Evolutionary conservation across 2,113 vertebrate genomes (phyloP), one percentile per base, ranked within the genome.

Genomic region (Rissa tridactyla): DNA sequence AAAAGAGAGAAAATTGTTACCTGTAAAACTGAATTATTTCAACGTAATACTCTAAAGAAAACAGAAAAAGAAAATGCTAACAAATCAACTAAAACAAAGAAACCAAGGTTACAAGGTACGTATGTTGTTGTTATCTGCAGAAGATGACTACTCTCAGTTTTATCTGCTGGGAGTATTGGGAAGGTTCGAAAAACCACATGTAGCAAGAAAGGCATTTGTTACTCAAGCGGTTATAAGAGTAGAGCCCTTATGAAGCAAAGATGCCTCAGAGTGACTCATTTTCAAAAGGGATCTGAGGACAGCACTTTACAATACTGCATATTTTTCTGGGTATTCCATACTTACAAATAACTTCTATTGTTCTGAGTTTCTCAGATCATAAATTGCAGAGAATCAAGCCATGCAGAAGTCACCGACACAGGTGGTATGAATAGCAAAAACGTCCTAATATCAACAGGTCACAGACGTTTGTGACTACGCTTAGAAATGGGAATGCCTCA

Each of bases 321-420:
- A 49, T 83, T 92, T 92, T 78, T 54, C 57, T 62, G 18, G 34
- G 22, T 44, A 82, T 71, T 73, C 52, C 54, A 29, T 30, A 55
- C 25, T 44, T 78, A 64, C 15, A 91, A 81, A 51, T 20, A 68
- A 21, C 29, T 36, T 17, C 62, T n/a, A 26, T 51, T 38, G 38
- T 42, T 90, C 83, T 1, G 13, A 84, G 64, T 30, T 64, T 65
- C 77, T 89, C 65, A 26, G 38, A 78, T 20, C 51, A 30, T 18
- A 47, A 64, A 72, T 12, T 51, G 40, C 73, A 78, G 44, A 69
- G 29, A 66, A 54, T 47, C 40, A 85, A 84, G 18, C 52, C 69
- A 14, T 9, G 49, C 44, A 88, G 30, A 62, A 86, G 57, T 54
- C 38, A 60, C 25, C 0, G 0, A 27, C 38, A 61, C 0, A 1